Evolutionary conservation across 2,888 invertebrate genomes (phyloP).

Genomic region (Neoascia interrupta): DNA sequence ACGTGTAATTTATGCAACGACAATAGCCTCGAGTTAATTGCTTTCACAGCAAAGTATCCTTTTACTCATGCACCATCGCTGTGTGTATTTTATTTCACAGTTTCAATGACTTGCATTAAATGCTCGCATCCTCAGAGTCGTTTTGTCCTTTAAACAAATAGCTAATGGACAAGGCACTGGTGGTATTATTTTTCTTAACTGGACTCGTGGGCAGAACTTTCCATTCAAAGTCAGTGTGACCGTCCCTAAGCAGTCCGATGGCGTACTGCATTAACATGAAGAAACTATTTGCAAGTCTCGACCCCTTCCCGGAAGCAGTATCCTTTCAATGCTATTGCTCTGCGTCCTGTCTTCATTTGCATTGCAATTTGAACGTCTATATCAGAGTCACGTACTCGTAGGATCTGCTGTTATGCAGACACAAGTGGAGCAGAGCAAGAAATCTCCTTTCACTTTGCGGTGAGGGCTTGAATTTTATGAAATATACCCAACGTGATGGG

Average conservation of each 20-base stretch:
- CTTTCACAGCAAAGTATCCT: constrained; percentile 37
- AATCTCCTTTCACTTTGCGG: constrained; percentile 38
- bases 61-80: too few relatives aligned
- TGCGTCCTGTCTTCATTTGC: constrained; percentile 56
- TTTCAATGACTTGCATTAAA: too few relatives aligned
- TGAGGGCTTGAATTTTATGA: constrained; percentile 64
- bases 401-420: too few relatives aligned
- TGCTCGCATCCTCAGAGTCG: too few relatives aligned
- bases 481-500: constrained; percentile 60
- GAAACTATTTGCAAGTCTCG: too few relatives aligned
- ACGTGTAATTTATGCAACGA: constrained; percentile 56
- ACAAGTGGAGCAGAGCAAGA: not conserved
- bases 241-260: too few relatives aligned
- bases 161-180: too few relatives aligned
- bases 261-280: constrained; percentile 40
- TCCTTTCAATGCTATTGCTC: constrained; percentile 36
- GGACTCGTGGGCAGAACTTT: too few relatives aligned
- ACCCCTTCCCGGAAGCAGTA: constrained; percentile 31
- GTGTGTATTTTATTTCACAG: constrained; percentile 3
- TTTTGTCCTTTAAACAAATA: too few relatives aligned
- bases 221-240: too few relatives aligned
- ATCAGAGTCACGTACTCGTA: constrained; percentile 54
- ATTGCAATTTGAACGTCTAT: constrained; percentile 55
- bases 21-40: constrained; percentile 58
- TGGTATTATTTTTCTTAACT: too few relatives aligned